Evolutionary conservation across 2,888 invertebrate species (phyloP), one percentile per base, ranked within the genome.

Genomic region (Nycteola revayana): DNA sequence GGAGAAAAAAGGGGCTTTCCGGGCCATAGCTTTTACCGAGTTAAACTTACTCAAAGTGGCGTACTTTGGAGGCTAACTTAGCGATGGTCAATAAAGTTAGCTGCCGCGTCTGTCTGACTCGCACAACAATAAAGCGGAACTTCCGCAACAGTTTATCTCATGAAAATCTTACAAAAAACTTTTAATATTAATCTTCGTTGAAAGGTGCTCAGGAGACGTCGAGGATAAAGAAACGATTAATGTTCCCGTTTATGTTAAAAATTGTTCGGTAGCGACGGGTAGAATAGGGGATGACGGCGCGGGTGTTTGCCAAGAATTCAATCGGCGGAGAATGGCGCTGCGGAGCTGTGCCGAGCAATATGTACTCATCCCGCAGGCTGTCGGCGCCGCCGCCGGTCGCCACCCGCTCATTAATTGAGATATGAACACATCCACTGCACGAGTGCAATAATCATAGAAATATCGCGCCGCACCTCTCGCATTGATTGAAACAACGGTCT

Each of bases 81-180:
- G 76, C 59, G 69, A 69, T 83, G 80, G 82, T 76, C 80, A 81
- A 82, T 79, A 84, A 80, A 84, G 73, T 79, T 75, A 66, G 70
- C 64, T 60, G 59, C 59, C 61, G 61, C 64, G 66, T 62, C 67
- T 63, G 67, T 63, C 61, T 9, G 65, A 66, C 60, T 65, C 63
- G n/a, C n/a, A 62, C 66, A 69, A 75, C 70, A 75, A 76, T 75
- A 70, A 70, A 71, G 69, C 58, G 53, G 53, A 66, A 73, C 67
- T 75, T 68, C 60, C 58, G 54, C 61, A 61, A 66, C 70, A 65
- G 66, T 69, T 73, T 74, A 71, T 69, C 62, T 61, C 55, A 49
- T 62, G 65, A 65, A 61, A 67, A 72, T 68, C 57, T 71, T 58
- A 58, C 52, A 59, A 67, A 66, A 57, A 57, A 60, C 51, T 66